phyloP scores from a whole-genome alignment of 2,113 vertebrate genomes.

The Meles meles region DNA sequence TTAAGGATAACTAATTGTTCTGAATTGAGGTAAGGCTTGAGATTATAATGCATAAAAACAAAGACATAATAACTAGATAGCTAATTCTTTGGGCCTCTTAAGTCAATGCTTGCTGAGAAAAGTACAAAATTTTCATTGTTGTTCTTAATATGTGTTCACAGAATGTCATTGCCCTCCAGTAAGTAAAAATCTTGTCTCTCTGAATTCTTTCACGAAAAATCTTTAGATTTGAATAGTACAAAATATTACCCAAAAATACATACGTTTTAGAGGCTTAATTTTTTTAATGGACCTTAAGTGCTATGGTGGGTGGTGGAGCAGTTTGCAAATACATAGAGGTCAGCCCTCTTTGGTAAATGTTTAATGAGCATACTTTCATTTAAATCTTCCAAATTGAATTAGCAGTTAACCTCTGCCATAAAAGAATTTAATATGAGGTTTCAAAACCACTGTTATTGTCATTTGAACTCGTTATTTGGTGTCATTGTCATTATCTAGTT shows the following conservation, averaged over 20 bases:
- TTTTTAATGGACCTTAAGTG: neutral
- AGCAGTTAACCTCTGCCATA: neutral
- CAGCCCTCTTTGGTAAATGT: neutral
- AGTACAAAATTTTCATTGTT: neutral
- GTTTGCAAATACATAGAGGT: neutral
- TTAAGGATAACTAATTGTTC: slow-evolving; percentile 39
- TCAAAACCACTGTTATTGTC: neutral
- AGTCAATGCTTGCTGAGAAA: neutral
- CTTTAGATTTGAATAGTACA: neutral
- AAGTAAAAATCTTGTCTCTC: slow-evolving; percentile 11
- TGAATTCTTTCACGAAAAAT: neutral
- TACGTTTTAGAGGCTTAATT: neutral
- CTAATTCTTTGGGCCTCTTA: neutral
- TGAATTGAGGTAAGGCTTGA: slow-evolving; percentile 2
- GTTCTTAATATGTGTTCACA: neutral
- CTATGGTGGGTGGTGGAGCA: neutral
- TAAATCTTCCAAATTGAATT: neutral
- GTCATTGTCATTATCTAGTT: neutral
- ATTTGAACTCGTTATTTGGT: neutral
- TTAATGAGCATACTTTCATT: neutral
- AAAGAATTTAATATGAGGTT: neutral
- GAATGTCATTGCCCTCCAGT: neutral
- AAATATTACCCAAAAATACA: neutral
- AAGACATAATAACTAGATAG: neutral
- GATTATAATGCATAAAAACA: slow-evolving; percentile 34